Conservation (phyloP, 2,888 invertebrate genomes). For the Watsonalla binaria region DNA sequence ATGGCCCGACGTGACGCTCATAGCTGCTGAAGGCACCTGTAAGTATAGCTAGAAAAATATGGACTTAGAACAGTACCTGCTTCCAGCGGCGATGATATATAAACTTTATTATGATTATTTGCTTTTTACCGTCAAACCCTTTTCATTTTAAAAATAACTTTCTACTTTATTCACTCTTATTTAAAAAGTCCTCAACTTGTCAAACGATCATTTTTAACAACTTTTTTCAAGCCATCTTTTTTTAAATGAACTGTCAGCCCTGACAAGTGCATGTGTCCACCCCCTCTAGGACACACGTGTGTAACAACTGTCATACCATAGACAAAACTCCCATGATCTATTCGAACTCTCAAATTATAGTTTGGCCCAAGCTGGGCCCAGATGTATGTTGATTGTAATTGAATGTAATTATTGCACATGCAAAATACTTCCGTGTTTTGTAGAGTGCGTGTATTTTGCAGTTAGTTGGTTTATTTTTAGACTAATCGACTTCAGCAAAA, state of each 20-base stretch:
- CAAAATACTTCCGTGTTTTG: not conserved
- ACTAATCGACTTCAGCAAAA: too few species aligned
- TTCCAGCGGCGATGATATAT: too few species aligned
- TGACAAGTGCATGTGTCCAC: slow-evolving; percentile 54
- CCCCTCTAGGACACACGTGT: slow-evolving; percentile 61
- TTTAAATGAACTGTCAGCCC: slow-evolving; percentile 24
- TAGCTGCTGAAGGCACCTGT: too few species aligned
- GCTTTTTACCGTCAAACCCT: too few species aligned
- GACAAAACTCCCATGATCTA: slow-evolving; percentile 36
- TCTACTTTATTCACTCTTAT: not conserved
- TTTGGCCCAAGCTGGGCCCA: slow-evolving; percentile 2
- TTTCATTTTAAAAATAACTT: too few species aligned
- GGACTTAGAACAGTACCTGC: too few species aligned
- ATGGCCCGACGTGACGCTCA: too few species aligned
- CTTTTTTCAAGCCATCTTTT: slow-evolving; percentile 4
- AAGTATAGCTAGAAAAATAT: too few species aligned
- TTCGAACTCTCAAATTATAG: slow-evolving; percentile 1
- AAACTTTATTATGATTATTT: too few species aligned
- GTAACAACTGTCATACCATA: slow-evolving; percentile 51
- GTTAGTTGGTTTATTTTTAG: not conserved
- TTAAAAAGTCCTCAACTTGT: not conserved
- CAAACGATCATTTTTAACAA: not conserved
- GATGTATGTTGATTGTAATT: not conserved
- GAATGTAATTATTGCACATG: not conserved
- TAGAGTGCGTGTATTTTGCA: not conserved